A percentile compares a stretch with the other conserved stretches of the same genome.
Conservation (phyloP, 2,888 invertebrate species). For the Papilio elwesi region DNA sequence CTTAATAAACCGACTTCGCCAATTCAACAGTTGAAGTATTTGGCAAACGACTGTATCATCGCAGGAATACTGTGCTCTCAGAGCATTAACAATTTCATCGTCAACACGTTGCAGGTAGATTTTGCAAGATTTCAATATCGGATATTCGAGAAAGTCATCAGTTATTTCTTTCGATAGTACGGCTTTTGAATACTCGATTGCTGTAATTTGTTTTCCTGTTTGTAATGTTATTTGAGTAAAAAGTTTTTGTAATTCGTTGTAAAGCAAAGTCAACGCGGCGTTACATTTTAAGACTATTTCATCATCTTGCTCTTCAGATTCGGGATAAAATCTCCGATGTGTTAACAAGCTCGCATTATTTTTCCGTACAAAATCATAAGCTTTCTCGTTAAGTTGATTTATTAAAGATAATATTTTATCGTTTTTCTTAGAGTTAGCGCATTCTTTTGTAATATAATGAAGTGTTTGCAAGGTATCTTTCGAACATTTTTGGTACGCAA, state of each 20-base stretch:
- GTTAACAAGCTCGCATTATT: conserved; percentile 46
- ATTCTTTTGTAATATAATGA: conserved; percentile 53
- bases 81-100: conserved; percentile 65
- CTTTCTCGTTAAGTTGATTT: conserved; percentile 54
- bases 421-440: conserved; percentile 44
- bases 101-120: conserved; percentile 77
- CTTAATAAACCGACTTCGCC: conserved; percentile 79
- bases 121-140: conserved; percentile 81
- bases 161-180: conserved; percentile 70
- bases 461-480: conserved; percentile 50
- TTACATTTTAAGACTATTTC: conserved; percentile 58
- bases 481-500: conserved; percentile 65
- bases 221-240: conserved; percentile 46
- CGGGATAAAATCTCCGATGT: conserved; percentile 64
- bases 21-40: conserved; percentile 79
- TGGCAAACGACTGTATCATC: conserved; percentile 67
- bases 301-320: conserved; percentile 52
- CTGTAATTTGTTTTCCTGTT: conserved; percentile 61
- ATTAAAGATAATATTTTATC: conserved; percentile 44
- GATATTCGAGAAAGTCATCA: conserved; percentile 79
- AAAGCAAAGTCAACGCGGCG: conserved; percentile 74
- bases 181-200: conserved; percentile 78
- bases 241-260: conserved; percentile 63
- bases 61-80: conserved; percentile 59
- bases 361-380: conserved; percentile 49